Evolutionary conservation across 2,888 invertebrate species (phyloP).

Genomic region (Entomobrya proxima): DNA sequence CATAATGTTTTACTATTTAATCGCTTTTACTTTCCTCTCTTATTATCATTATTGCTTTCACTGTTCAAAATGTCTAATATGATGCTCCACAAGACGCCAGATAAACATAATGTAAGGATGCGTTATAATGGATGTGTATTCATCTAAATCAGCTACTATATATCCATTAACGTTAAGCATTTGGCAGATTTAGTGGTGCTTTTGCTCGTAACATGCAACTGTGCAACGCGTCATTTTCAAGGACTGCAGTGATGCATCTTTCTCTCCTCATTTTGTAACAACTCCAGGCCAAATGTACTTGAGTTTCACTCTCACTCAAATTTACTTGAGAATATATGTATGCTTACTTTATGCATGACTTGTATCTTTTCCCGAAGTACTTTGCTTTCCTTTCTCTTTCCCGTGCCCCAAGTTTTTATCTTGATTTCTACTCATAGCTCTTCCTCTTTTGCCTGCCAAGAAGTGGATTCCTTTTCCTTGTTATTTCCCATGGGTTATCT

Average conservation of each 20-base stretch:
- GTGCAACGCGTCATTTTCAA: constrained; percentile 18
- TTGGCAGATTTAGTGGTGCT: background rate
- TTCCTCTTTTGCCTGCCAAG: constrained; percentile 24
- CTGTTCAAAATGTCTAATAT: background rate
- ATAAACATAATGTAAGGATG: background rate
- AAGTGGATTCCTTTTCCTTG: constrained; percentile 43
- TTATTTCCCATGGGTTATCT: constrained; percentile 74
- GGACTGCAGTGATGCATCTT: constrained; percentile 21
- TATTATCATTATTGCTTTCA: background rate
- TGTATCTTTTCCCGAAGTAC: background rate
- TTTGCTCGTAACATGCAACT: background rate
- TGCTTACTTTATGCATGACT: too few relatives aligned
- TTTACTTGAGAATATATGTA: background rate
- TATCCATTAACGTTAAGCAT: constrained; percentile 19
- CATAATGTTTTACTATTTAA: background rate
- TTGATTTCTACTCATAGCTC: constrained; percentile 60
- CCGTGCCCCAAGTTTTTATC: constrained; percentile 37
- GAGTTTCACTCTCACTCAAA: constrained; percentile 6
- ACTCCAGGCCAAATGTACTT: background rate
- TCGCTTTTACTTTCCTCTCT: background rate
- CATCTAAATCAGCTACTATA: background rate
- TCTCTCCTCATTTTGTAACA: background rate
- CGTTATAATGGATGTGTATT: background rate
- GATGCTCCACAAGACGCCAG: background rate
- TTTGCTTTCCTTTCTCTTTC: constrained; percentile 22